Percentiles rank a stretch among this genome's conserved stretches.
Conservation (phyloP, 1,140 invertebrate species). For the Orchesella cincta region DNA sequence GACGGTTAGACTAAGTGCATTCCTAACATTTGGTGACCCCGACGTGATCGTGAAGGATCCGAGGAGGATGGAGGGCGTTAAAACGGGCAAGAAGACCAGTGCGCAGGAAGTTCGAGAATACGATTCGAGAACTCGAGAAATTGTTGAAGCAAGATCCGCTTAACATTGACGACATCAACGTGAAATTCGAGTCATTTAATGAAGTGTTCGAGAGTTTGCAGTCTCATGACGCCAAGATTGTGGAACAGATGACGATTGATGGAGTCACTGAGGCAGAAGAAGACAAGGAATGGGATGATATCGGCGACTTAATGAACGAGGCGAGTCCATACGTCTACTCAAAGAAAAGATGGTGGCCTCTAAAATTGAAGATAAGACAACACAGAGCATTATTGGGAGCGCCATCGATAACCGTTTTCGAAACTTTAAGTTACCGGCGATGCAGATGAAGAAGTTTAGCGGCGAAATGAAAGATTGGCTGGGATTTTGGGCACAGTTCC, state of each 20-base stretch:
- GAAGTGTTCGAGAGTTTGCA: not conserved
- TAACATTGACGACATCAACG: not conserved
- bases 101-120: not conserved
- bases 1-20: too few species aligned
- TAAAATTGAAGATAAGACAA: not conserved
- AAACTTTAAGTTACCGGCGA: conserved; percentile 33
- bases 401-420: conserved; percentile 7
- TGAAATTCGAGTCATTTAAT: not conserved
- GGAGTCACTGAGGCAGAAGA: not conserved
- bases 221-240: not conserved
- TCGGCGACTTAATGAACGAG: not conserved
- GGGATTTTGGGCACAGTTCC: conserved; percentile 52
- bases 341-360: not conserved
- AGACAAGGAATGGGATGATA: not conserved
- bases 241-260: not conserved
- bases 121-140: not conserved
- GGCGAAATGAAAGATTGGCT: conserved; percentile 52
- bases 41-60: too few species aligned
- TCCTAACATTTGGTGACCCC: too few species aligned
- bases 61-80: not conserved
- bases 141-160: not conserved
- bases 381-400: not conserved
- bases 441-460: conserved; percentile 51
- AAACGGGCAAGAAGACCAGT: not conserved
- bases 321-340: not conserved